A percentile compares a stretch with the other conserved stretches of the same genome.
These are phyloP conservation scores for Anoplopoma fimbria DNA, from an alignment of 2,113 vertebrate species.

Conservation along the genomic window DNA sequence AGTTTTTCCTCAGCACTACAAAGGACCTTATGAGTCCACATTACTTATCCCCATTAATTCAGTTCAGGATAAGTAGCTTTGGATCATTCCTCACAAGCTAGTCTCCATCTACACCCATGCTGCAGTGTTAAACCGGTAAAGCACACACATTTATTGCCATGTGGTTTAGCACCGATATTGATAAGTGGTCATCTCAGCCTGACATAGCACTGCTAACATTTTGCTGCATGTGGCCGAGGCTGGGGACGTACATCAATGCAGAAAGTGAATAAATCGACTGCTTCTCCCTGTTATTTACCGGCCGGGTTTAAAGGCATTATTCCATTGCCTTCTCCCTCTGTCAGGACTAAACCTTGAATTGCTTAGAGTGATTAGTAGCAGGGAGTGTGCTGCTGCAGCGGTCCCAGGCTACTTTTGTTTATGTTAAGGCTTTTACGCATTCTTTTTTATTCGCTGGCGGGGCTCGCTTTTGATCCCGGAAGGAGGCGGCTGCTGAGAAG, in stretches of 20 bases:
- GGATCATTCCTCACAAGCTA: conserved; percentile 17
- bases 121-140: conserved; percentile 25
- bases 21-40: conserved; percentile 34
- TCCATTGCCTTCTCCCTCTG: conserved; percentile 54
- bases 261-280: conserved; percentile 67
- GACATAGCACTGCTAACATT: conserved; percentile 30
- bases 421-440: conserved; percentile 79
- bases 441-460: conserved; percentile 72
- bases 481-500: conserved; percentile 68
- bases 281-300: conserved; percentile 71
- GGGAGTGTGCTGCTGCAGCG: conserved; percentile 66
- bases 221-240: conserved; percentile 54
- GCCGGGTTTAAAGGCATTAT: conserved; percentile 68
- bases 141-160: conserved; percentile 25
- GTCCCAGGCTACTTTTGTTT: conserved; percentile 80
- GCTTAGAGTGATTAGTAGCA: conserved; percentile 76
- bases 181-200: conserved; percentile 42
- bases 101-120: neutral
- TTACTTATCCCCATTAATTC: conserved; percentile 47
- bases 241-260: conserved; percentile 54
- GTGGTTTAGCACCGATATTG: conserved; percentile 31
- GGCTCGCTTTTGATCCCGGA: conserved; percentile 79
- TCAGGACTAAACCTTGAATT: conserved; percentile 71
- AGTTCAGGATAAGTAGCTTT: conserved; percentile 7
- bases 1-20: conserved; percentile 23